Conservation (phyloP, 2,888 invertebrate species). For the Drosophila merina region DNA sequence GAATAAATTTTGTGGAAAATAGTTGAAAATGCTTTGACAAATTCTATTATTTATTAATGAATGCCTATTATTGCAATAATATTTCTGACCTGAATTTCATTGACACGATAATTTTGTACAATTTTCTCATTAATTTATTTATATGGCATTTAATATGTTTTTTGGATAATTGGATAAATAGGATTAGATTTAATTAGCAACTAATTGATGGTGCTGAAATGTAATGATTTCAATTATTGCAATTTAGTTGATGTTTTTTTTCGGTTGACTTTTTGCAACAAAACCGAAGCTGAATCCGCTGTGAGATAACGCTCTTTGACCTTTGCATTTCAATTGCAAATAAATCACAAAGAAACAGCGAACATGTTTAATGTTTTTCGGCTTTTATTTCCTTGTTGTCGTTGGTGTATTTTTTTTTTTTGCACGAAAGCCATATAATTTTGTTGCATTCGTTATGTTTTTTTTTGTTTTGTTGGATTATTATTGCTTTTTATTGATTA, state of each 20-base stretch:
- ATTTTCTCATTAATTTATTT: neutral
- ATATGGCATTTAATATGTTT: neutral
- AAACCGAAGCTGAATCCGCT: constrained; percentile 1
- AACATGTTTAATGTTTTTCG: constrained; percentile 22
- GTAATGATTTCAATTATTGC: neutral
- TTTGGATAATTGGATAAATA: neutral
- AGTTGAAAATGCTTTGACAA: neutral
- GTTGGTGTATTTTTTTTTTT: constrained; percentile 24
- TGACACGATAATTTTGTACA: neutral
- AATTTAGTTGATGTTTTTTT: neutral
- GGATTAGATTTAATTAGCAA: neutral
- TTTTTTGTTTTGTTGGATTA: constrained; percentile 11
- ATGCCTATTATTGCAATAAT: constrained; percentile 1
- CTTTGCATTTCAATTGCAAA: constrained; percentile 48
- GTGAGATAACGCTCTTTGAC: constrained; percentile 27
- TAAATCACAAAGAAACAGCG: constrained; percentile 33
- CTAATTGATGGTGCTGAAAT: neutral
- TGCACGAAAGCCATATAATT: constrained; percentile 31
- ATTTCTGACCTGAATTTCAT: neutral
- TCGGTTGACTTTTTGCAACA: neutral
- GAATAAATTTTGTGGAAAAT: neutral
- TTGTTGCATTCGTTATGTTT: neutral
- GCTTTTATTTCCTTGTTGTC: constrained; percentile 20
- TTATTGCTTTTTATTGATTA: constrained; percentile 37
- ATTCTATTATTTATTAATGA: neutral